Conservation (phyloP, 2,888 invertebrate species). For the Trachelus stipa region DNA sequence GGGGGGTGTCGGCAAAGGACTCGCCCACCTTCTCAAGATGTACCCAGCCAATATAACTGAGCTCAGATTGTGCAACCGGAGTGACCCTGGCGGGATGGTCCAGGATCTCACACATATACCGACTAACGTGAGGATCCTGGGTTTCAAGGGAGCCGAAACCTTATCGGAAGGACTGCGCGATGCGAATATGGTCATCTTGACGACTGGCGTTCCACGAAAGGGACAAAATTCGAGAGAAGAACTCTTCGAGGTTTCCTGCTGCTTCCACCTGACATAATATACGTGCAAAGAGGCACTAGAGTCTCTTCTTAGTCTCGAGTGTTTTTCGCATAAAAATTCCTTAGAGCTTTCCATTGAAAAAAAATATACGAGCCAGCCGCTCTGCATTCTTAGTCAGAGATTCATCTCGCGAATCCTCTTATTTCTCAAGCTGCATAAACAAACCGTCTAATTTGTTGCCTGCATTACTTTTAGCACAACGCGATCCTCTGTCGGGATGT, state of each 20-base stretch:
- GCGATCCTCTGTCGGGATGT: conserved; percentile 49
- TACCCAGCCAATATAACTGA: conserved; percentile 23
- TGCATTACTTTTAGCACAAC: conserved; percentile 36
- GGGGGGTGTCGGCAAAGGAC: conserved; percentile 25
- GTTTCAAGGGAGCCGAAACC: conserved; percentile 8
- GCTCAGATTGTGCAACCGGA: conserved; percentile 23
- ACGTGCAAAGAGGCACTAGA: conserved; percentile 31
- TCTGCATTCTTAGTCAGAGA: not conserved
- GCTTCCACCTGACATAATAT: not conserved
- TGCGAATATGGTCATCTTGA: conserved; percentile 73
- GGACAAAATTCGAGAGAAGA: conserved; percentile 74
- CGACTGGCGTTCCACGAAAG: conserved; percentile 73
- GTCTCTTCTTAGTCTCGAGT: conserved; percentile 3
- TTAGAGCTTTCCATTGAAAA: not conserved
- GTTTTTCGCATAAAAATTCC: conserved; percentile 11
- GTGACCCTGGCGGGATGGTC: conserved; percentile 25
- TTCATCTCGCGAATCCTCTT: not conserved
- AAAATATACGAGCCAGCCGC: not conserved
- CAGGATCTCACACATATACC: conserved; percentile 34
- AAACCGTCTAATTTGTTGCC: not conserved
- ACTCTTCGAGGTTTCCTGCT: conserved; percentile 66
- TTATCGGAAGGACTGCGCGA: conserved; percentile 28
- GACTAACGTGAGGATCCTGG: conserved; percentile 24
- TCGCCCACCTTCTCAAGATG: conserved; percentile 26
- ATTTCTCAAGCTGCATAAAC: not conserved